Base-by-base conservation (phyloP, 2,797 vertebrate species). In the Scolopax bukidnonensis region DNA sequence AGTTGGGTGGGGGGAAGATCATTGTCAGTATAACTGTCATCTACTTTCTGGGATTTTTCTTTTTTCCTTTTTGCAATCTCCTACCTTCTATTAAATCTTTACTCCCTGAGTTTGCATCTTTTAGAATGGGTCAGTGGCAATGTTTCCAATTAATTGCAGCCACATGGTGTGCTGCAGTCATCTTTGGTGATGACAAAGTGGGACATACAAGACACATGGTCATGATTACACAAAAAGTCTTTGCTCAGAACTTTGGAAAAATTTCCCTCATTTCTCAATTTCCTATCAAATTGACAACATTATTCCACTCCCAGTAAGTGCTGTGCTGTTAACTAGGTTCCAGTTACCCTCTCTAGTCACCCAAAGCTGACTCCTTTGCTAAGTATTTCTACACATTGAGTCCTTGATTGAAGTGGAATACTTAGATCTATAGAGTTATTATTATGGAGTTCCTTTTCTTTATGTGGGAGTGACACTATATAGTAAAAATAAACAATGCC, bases 251-350 rank as follows among this genome's bases (percentile, higher is more conserved):
- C 50, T 71, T 59, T 60, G 61, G 38, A 78, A 95, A 95, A 64
- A 47, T 1, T 36, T 82, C 53, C 73, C 88, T 83, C 0, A 61
- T 97, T 95, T 91, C 84, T 85, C 79, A 92, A 71, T 96, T 88
- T 93, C 43, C 69, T 54, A 33, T 65, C 48, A 79, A 88, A 53
- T 33, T 60, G 69, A 84, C 51, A 85, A 48, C 59, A 38, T 82
- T 91, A 18, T 88, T 94, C 69, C 61, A 81, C 20, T 81, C 65
- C 54, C 47, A 75, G 2, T 47, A 75, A 88, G 10, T 54, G 33
- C 2, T 27, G 2, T 56, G 36, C 12, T 50, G 3, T 78, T 93
- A 86, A 25, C 40, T 80, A 23, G 6, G 18, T 45, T 67, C 50
- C 57, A 86, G 38, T 60, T 71, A 77, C 18, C 12, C 19, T 85